Conservation (phyloP, 2,888 invertebrate species). For the Lasioglossum lativentre region DNA sequence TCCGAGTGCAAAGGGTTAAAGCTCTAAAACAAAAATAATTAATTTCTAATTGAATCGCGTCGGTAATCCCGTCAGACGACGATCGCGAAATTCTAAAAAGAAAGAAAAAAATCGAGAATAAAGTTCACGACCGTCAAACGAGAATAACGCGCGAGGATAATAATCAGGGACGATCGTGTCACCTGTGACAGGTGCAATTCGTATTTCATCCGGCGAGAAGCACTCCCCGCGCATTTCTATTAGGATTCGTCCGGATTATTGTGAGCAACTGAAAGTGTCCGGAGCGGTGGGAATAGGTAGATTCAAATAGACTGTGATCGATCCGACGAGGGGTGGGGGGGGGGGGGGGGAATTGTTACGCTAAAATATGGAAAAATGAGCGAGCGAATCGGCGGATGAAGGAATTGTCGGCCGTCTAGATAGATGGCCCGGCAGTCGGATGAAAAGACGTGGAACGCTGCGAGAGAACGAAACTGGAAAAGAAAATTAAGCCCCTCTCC, state of each 20-base stretch:
- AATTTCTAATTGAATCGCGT: background rate
- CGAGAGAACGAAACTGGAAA: background rate
- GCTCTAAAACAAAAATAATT: no score
- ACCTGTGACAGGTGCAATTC: conserved; percentile 7
- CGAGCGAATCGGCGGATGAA: background rate
- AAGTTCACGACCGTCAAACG: background rate
- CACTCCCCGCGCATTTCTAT: conserved; percentile 11
- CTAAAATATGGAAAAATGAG: conserved; percentile 19
- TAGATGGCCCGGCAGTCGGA: background rate
- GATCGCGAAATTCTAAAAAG: background rate
- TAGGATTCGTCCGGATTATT: background rate
- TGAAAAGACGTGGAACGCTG: background rate
- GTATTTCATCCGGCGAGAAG: background rate
- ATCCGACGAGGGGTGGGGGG: background rate
- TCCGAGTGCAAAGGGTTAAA: no score
- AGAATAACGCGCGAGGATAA: background rate
- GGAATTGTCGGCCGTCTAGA: conserved; percentile 9
- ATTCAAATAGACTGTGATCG: conserved; percentile 5
- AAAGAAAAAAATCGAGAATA: background rate
- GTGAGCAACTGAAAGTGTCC: conserved; percentile 3
- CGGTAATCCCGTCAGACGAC: background rate
- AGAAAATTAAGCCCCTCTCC: background rate
- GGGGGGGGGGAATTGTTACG: background rate
- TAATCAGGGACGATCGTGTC: background rate
- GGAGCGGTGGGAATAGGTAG: background rate